Evolutionary conservation across 2,888 invertebrate species (phyloP), one percentile per base, ranked within the genome.

Genomic region (Drosophila formosana): DNA sequence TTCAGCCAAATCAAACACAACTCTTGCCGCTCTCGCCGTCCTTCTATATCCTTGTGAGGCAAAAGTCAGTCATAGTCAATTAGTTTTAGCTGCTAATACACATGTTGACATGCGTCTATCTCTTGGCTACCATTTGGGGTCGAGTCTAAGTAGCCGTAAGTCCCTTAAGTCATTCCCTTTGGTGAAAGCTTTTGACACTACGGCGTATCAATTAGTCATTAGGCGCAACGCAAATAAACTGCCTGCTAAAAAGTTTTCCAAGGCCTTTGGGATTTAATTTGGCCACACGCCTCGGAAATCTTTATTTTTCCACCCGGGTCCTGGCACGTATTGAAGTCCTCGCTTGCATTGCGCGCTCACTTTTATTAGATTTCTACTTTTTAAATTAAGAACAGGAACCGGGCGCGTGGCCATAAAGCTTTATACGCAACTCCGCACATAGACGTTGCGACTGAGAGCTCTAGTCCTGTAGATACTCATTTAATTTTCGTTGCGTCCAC

Each of bases 401-500:
- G 58, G 66, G 66, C 79, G 72, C 79, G 79, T 87, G 78, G 78
- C 73, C 68, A 80, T 83, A 68, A 83, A 83, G 69, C 88, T 88
- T 88, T 72, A 86, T 75, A 75, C 51, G 47, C 63, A 66, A 43
- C 66, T 39, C 47, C 23, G 8, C 18, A 28, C 5, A 43, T 43
- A 45, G 32, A 30, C 39, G 43, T 34, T 8, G 11, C 39, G 18
- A 65, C 49, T 23, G 41, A 26, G 50, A 9, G 25, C n/a, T 30
- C n/a, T 30, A 30, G 23, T 8, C 45, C 39, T 57, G 76, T 69
- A 74, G 72, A 79, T 73, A 73, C 73, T 69, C 87, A 80, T 87
- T 89, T 86, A 82, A 87, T 89, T 88, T 86, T 85, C 75, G 67
- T 75, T 63, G 67, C 63, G 88, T 89, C 75, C 78, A 80, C 72